These are phyloP conservation scores for Brachionus paranguensis DNA, from an alignment of 1,140 invertebrate species.

Conservation along the genomic window DNA sequence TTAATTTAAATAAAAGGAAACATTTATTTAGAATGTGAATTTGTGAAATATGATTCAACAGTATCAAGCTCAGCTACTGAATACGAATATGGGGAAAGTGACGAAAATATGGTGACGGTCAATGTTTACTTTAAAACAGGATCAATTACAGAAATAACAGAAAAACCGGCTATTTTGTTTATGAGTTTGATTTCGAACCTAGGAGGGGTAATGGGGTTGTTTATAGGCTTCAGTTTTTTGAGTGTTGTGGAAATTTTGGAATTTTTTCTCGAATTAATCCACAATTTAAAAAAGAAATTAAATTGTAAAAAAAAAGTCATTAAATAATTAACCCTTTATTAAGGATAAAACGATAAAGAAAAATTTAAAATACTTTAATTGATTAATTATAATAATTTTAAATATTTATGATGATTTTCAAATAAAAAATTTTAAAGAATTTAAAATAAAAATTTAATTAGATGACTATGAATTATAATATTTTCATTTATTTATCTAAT, in stretches of 20 bases:
- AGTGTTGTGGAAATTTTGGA: neutral
- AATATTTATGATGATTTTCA: no score
- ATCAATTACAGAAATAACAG: neutral
- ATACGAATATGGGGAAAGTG: neutral
- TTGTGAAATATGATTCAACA: neutral
- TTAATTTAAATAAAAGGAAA: neutral
- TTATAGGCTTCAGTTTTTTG: neutral
- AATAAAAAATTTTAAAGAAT: no score
- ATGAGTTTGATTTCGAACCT: neutral
- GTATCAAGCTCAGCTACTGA: neutral
- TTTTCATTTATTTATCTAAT: no score
- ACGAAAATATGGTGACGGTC: neutral
- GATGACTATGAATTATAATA: no score
- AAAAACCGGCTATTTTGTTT: neutral
- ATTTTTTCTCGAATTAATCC: neutral
- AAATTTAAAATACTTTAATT: no score
- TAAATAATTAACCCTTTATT: no score
- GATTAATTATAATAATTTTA: no score
- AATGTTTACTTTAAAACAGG: neutral
- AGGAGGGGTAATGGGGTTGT: neutral
- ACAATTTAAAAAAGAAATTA: neutral
- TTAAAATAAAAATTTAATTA: no score
- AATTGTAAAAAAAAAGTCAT: neutral
- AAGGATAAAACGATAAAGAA: no score
- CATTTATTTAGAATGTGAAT: conserved; percentile 24